Conservation (phyloP, 2,888 invertebrate genomes). For the Epinotia demarniana region DNA sequence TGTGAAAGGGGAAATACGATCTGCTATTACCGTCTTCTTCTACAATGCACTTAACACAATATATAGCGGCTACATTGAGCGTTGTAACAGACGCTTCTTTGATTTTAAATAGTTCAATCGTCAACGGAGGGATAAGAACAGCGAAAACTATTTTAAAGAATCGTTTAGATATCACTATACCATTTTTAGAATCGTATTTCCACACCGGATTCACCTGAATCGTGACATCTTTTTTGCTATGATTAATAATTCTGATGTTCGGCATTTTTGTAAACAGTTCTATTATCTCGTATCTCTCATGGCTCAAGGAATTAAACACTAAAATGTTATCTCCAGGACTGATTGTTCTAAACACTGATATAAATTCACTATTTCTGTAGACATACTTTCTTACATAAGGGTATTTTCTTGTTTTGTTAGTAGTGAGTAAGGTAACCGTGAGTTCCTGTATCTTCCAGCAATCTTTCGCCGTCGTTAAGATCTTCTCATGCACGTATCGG, state of each 20-base stretch:
- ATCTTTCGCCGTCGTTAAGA: slow-evolving; percentile 65
- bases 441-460: slow-evolving; percentile 77
- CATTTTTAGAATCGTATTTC: slow-evolving; percentile 65
- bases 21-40: slow-evolving; percentile 56
- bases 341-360: slow-evolving; percentile 76
- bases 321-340: slow-evolving; percentile 86
- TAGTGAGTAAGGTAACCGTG: slow-evolving; percentile 83
- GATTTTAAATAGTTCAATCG: slow-evolving; percentile 88
- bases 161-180: slow-evolving; percentile 66
- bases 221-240: slow-evolving; percentile 82
- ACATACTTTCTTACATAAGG: slow-evolving; percentile 80
- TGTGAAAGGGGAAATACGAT: slow-evolving; percentile 62
- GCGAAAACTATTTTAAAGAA: slow-evolving; percentile 89
- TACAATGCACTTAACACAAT: slow-evolving; percentile 64
- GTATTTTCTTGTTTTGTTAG: slow-evolving; percentile 89
- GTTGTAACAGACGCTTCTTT: slow-evolving; percentile 65
- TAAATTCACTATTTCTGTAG: slow-evolving; percentile 73
- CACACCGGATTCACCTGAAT: slow-evolving; percentile 75
- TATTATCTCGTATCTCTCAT: slow-evolving; percentile 91
- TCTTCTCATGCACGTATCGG: slow-evolving; percentile 92
- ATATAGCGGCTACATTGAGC: slow-evolving; percentile 69
- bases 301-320: slow-evolving; percentile 93
- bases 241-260: slow-evolving; percentile 89
- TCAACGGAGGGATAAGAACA: slow-evolving; percentile 90
- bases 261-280: slow-evolving; percentile 88